Evolutionary conservation across 2,888 invertebrate species (phyloP).

Genomic region (Trachelus stipa): DNA sequence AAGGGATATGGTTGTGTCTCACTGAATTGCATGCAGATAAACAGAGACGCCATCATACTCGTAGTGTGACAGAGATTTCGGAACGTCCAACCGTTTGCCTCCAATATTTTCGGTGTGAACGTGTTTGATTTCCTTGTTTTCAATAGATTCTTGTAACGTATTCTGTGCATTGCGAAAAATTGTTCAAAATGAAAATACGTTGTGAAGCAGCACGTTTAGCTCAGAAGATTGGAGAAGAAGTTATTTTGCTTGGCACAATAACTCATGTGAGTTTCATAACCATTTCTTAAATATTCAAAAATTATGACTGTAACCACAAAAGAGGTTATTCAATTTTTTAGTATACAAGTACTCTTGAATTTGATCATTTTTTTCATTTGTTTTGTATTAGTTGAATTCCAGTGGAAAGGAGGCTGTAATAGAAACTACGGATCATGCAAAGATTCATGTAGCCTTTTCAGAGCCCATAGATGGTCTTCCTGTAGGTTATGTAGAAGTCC

Average conservation of each 20-base stretch:
- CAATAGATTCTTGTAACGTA: conserved; percentile 8
- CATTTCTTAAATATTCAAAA: neutral
- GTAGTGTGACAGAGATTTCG: too few species aligned
- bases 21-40: too few species aligned
- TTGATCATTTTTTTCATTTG: conserved; percentile 2
- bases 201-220: conserved; percentile 30
- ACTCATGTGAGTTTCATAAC: conserved; percentile 42
- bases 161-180: conserved; percentile 22
- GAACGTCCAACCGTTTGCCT: too few species aligned
- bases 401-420: conserved; percentile 51
- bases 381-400: conserved; percentile 43
- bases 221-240: conserved; percentile 45
- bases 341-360: neutral
- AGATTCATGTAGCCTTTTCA: conserved; percentile 51
- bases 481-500: conserved; percentile 53
- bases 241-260: conserved; percentile 51
- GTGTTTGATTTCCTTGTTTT: neutral
- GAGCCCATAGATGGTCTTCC: conserved; percentile 43
- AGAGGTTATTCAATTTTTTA: neutral
- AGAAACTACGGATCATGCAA: conserved; percentile 51
- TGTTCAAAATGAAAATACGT: conserved; percentile 8
- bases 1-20: too few species aligned
- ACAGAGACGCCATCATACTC: too few species aligned
- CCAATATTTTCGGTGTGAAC: neutral
- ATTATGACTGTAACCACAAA: neutral